Base-by-base conservation (phyloP, 2,113 vertebrate species). In the Glareola pratincola region DNA sequence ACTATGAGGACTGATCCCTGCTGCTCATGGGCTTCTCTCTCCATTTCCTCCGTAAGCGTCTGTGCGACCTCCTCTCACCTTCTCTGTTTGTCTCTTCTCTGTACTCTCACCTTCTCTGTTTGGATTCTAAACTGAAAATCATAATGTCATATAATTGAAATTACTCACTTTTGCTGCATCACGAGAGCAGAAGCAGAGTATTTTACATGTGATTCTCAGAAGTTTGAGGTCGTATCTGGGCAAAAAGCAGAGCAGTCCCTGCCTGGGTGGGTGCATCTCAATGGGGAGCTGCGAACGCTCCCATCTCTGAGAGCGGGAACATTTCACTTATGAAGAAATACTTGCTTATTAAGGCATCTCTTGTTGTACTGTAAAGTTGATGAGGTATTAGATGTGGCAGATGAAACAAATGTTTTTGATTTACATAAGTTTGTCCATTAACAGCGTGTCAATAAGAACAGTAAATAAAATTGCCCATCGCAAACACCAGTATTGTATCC, bases 401-500 rank as follows among this genome's bases (percentile, higher is more conserved):
- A 32, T 51, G 37, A 77, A 77, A 63, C 34, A 37, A 66, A 51
- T 24, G 8, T 47, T 16, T 72, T 29, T 76, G 27, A 6, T 78
- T 86, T 89, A 39, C 50, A 23, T 74, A 43, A 60, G 37, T 80
- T 21, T 77, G 19, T 57, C 32, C 3, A 0, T 69, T 83, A 79
- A 16, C 2, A 30, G 5, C 6, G 6, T 53, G 17, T 86, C 0
- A 1, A 23, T 63, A 77, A 83, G 39, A 92, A 45, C 23, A 51
- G 47, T 56, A 63, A 82, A 82, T 79, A 62, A 76, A 76, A 51
- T 83, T 26, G 12, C 20, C 17, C 16, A 5, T 60, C 24, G 18
- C 32, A 66, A 84, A 41, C 15, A 74, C 11, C 32, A 56, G n/a
- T 26, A 73, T 41, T 0, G 0, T 34, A 51, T 19, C 17, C 5